Conservation (phyloP, 2,888 invertebrate species). For the Callimorpha dominula region DNA sequence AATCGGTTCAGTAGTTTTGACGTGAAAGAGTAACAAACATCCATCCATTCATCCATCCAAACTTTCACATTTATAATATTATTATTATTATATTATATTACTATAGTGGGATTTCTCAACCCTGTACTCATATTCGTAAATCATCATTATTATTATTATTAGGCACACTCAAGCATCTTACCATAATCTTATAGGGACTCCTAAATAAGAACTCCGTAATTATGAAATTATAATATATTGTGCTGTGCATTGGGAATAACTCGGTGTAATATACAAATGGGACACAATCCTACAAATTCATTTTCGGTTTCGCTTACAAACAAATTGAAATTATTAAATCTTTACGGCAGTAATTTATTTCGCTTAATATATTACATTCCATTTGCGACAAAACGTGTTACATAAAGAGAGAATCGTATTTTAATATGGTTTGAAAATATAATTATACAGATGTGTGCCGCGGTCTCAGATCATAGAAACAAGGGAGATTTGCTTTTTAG, state of each 20-base stretch:
- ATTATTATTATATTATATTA: too few relatives aligned
- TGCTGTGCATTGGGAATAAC: background rate
- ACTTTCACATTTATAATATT: too few relatives aligned
- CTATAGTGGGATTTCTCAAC: too few relatives aligned
- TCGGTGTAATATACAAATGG: background rate
- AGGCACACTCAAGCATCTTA: too few relatives aligned
- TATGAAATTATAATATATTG: background rate
- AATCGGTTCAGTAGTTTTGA: too few relatives aligned
- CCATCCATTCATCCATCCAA: too few relatives aligned
- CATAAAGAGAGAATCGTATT: background rate
- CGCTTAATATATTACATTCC: background rate
- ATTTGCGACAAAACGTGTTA: background rate
- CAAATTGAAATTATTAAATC: constrained; percentile 3
- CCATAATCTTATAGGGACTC: too few relatives aligned
- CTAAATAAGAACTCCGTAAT: background rate
- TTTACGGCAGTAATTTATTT: background rate
- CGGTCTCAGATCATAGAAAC: too few relatives aligned
- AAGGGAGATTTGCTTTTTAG: too few relatives aligned
- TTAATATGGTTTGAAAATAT: background rate
- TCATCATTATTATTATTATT: too few relatives aligned
- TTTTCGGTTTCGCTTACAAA: constrained; percentile 1
- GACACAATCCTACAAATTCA: background rate
- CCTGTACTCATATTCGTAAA: too few relatives aligned
- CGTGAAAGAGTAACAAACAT: too few relatives aligned
- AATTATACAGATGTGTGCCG: background rate